Conservation (phyloP, 2,888 invertebrate species). For the Troglohyphantes excavatus region DNA sequence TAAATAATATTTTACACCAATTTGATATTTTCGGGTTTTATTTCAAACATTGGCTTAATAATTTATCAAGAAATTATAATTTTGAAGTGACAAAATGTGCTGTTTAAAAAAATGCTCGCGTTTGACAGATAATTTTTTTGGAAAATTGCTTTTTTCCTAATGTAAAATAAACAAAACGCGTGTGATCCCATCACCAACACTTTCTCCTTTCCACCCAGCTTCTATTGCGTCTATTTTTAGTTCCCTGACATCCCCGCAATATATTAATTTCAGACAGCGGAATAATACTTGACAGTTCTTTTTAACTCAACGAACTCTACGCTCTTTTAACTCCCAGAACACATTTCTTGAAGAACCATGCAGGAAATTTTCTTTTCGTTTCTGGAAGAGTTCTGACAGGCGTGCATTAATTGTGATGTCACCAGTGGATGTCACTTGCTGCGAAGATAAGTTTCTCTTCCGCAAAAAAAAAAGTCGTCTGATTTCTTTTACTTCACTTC, state of each 20-base stretch:
- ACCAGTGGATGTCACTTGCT: no score
- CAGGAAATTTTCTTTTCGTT: conserved; percentile 23
- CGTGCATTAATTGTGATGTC: conserved; percentile 65
- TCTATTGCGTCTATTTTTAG: conserved; percentile 20
- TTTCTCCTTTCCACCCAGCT: not conserved
- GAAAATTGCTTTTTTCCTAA: no score
- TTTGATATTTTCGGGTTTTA: no score
- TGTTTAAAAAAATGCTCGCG: no score
- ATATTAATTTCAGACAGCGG: conserved; percentile 23
- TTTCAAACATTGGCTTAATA: no score
- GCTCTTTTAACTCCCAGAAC: not conserved
- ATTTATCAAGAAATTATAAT: no score
- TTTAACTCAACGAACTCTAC: not conserved
- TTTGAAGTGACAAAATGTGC: no score
- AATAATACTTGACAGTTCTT: conserved; percentile 20
- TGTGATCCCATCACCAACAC: not conserved
- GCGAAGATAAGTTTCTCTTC: conserved; percentile 15
- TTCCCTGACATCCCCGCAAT: not conserved
- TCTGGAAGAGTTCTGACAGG: conserved; percentile 33
- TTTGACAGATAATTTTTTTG: no score
- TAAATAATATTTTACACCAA: no score
- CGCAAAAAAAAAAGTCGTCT: conserved; percentile 3
- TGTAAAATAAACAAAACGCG: conserved; percentile 18
- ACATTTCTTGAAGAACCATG: conserved; percentile 35
- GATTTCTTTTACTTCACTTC: conserved; percentile 16